These are phyloP conservation scores for Natrix natrix DNA, from an alignment of 2,797 vertebrate genomes.

Conservation along the genomic window DNA sequence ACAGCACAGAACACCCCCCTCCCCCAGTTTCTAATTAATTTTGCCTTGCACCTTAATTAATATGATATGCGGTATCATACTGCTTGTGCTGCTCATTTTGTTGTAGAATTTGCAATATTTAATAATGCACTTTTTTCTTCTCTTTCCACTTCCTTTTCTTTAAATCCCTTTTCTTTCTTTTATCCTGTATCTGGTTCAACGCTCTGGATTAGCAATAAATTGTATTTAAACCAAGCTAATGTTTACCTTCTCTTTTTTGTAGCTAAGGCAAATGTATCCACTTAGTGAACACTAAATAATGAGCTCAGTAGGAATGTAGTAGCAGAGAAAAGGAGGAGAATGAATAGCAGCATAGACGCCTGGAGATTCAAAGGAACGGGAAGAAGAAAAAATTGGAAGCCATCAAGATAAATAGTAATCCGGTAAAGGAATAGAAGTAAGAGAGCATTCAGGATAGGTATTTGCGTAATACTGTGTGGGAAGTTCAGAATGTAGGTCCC, in stretches of 20 bases:
- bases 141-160: not conserved
- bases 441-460: not conserved
- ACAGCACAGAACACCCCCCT: not conserved
- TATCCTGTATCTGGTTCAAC: not conserved
- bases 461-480: not conserved
- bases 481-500: not conserved
- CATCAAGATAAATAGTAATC: not conserved
- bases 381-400: not conserved
- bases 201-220: not conserved
- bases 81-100: not conserved
- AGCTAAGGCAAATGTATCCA: not conserved
- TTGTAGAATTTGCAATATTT: not conserved
- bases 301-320: not conserved
- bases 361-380: not conserved
- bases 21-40: not conserved
- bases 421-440: not conserved
- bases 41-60: not conserved
- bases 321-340: not conserved
- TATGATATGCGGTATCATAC: not conserved
- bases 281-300: not conserved
- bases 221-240: not conserved
- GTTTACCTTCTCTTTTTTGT: not conserved
- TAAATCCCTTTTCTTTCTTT: not conserved
- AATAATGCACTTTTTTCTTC: not conserved
- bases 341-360: not conserved